Conservation (phyloP, 1,140 invertebrate species). For the Myzus persicae region DNA sequence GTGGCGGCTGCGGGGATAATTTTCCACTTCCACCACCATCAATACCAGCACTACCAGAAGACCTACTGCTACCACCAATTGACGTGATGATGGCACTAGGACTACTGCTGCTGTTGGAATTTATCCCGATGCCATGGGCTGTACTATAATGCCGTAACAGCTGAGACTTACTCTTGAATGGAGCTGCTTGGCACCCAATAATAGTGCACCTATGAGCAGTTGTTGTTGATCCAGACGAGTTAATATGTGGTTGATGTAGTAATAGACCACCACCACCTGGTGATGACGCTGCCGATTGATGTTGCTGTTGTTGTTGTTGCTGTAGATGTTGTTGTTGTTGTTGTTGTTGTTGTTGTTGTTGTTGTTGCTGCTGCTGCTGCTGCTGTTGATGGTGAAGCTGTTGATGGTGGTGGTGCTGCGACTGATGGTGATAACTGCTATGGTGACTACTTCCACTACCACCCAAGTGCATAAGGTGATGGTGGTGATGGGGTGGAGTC, state of each 20-base stretch:
- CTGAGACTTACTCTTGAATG: constrained; percentile 93
- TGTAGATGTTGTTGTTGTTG: neutral
- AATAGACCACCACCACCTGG: neutral
- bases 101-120: constrained; percentile 26
- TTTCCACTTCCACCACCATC: neutral
- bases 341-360: neutral
- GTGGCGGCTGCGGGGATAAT: neutral
- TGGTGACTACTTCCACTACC: neutral
- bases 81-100: neutral
- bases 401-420: neutral
- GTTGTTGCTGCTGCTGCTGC: neutral
- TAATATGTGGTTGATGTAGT: constrained; percentile 38
- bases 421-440: neutral
- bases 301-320: neutral
- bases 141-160: constrained; percentile 90
- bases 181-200: constrained; percentile 84
- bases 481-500: neutral
- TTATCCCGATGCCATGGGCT: constrained; percentile 76
- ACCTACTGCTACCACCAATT: neutral
- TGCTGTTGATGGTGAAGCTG: neutral
- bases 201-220: constrained; percentile 81
- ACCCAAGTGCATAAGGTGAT: neutral
- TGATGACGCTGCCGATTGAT: neutral
- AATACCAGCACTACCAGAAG: neutral
- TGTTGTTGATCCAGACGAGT: neutral